phyloP scores from a whole-genome alignment of 2,888 invertebrate genomes.

The Stenoptilia bipunctidactyla region DNA sequence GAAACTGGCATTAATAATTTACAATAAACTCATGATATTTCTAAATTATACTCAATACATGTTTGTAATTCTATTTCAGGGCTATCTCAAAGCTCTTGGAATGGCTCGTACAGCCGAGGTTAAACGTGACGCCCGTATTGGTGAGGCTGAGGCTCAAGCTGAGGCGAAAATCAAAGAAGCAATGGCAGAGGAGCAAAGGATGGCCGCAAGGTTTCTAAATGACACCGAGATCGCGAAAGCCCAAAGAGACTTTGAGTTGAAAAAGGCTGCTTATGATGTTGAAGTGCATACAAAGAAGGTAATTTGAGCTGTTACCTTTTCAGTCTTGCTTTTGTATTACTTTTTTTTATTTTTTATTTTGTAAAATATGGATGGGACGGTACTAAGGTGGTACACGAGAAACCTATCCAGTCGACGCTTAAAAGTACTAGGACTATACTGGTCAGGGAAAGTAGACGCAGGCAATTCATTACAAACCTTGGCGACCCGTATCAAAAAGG shows the following conservation, averaged over 20 bases:
- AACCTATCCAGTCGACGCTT: too few species aligned
- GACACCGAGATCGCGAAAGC: slow-evolving; percentile 98
- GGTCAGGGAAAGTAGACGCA: too few species aligned
- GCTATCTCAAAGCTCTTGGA: slow-evolving; percentile 93
- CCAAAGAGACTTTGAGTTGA: slow-evolving; percentile 95
- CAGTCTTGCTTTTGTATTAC: too few species aligned
- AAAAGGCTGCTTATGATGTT: slow-evolving; percentile 96
- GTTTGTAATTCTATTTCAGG: slow-evolving; percentile 56
- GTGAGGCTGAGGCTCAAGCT: slow-evolving; percentile 94
- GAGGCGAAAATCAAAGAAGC: slow-evolving; percentile 96
- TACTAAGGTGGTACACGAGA: too few species aligned
- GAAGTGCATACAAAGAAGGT: slow-evolving; percentile 95
- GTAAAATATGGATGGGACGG: too few species aligned
- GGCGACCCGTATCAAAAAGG: too few species aligned
- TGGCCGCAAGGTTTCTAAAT: slow-evolving; percentile 94
- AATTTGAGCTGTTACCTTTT: slow-evolving; percentile 8
- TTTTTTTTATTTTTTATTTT: too few species aligned
- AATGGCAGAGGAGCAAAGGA: slow-evolving; percentile 95
- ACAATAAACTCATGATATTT: too few species aligned
- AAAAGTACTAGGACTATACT: too few species aligned
- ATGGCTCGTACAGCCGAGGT: slow-evolving; percentile 96
- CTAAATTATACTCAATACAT: slow-evolving; percentile 2
- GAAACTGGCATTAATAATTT: too few species aligned
- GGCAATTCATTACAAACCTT: too few species aligned
- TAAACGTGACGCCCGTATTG: slow-evolving; percentile 95